Percentiles rank a stretch among this genome's conserved stretches.
phyloP scores from a whole-genome alignment of 2,113 vertebrate genomes.

The Hippopotamus amphibius region DNA sequence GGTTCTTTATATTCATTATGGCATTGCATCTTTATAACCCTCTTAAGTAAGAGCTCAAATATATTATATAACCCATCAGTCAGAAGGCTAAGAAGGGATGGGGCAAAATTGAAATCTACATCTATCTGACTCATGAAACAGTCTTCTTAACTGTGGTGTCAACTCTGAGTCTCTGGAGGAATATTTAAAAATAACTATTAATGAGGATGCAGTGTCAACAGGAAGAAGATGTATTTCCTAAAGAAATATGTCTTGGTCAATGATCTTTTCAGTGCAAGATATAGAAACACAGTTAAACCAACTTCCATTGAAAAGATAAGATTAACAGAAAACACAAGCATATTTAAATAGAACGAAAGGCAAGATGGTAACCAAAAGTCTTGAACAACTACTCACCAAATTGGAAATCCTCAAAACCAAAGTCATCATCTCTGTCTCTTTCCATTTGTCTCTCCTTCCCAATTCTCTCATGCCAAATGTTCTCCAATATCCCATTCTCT shows the following conservation, averaged over 20 bases:
- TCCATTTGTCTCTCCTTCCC: background rate
- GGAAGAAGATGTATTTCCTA: background rate
- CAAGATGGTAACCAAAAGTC: background rate
- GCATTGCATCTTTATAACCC: background rate
- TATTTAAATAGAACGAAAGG: background rate
- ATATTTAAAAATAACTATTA: background rate
- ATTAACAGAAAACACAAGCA: background rate
- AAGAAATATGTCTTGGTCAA: background rate
- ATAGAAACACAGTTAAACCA: background rate
- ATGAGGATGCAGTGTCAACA: accelerated
- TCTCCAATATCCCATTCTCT: background rate
- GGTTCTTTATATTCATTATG: background rate
- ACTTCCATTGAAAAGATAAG: background rate
- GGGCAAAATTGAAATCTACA: background rate
- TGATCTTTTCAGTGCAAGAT: background rate
- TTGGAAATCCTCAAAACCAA: background rate
- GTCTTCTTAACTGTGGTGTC: background rate
- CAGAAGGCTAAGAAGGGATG: background rate
- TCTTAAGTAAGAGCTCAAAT: background rate
- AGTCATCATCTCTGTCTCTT: background rate
- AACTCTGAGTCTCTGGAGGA: background rate
- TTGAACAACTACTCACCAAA: background rate
- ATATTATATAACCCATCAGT: background rate
- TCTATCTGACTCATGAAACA: background rate
- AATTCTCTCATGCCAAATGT: background rate